Conservation (phyloP, 92 coral and sea anemone genomes). For the Umimayanthus chanpuru region DNA sequence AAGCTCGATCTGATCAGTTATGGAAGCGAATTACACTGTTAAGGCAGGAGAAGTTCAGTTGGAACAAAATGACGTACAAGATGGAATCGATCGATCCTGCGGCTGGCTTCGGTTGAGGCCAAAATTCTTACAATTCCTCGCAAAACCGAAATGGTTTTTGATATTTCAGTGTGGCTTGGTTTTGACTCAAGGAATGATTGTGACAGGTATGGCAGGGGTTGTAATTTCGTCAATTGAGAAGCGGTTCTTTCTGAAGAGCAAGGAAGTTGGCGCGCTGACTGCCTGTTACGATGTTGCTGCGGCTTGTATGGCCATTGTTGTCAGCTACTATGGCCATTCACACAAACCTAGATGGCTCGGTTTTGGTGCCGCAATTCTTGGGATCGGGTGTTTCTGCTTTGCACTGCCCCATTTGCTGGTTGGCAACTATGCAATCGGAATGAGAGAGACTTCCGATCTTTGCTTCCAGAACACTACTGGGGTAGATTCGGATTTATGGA, state of each 20-base stretch:
- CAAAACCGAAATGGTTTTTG: slow-evolving; percentile 86
- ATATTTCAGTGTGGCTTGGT: slow-evolving; percentile 89
- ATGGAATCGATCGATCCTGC: slow-evolving; percentile 45
- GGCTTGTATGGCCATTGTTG: slow-evolving; percentile 83
- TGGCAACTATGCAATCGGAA: slow-evolving; percentile 72
- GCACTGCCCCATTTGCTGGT: slow-evolving; percentile 90
- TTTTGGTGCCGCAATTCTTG: slow-evolving; percentile 77
- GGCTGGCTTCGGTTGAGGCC: slow-evolving; percentile 72
- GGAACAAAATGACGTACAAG: not conserved
- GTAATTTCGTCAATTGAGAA: slow-evolving; percentile 91
- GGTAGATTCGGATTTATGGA: slow-evolving; percentile 31
- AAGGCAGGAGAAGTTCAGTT: not conserved
- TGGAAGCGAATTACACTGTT: not conserved
- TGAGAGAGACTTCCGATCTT: slow-evolving; percentile 61
- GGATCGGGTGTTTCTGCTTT: slow-evolving; percentile 88
- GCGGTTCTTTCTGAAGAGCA: slow-evolving; percentile 82
- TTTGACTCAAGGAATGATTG: slow-evolving; percentile 91
- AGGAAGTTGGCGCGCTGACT: slow-evolving; percentile 75
- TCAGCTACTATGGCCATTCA: slow-evolving; percentile 92
- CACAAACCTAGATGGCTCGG: slow-evolving; percentile 99
- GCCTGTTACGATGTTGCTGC: slow-evolving; percentile 92
- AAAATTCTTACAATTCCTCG: slow-evolving; percentile 70
- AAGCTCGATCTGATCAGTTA: not conserved
- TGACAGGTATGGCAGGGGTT: slow-evolving; percentile 88
- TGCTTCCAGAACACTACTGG: slow-evolving; percentile 54